Conservation (phyloP, 1,140 invertebrate species). For the Zaprionus kolodkinae region DNA sequence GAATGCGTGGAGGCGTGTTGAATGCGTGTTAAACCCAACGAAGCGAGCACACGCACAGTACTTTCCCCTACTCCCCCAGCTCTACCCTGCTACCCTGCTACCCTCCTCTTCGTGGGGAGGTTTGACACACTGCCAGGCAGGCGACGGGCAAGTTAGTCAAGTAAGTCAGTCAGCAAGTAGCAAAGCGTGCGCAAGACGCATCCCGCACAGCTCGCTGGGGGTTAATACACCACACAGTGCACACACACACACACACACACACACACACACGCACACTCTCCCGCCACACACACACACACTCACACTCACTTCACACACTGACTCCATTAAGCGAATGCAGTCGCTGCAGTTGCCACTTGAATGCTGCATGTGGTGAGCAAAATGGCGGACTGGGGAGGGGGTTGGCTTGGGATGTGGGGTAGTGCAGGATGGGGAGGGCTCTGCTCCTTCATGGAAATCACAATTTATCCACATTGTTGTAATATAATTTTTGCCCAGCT, state of each 20-base stretch:
- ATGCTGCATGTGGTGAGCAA: constrained; percentile 50
- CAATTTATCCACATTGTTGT: constrained; percentile 81
- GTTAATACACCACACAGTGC: constrained; percentile 34
- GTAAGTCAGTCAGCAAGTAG: constrained; percentile 58
- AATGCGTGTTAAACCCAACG: constrained; percentile 74
- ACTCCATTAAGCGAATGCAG: constrained; percentile 55
- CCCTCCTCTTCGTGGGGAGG: background rate
- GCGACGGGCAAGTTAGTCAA: constrained; percentile 41
- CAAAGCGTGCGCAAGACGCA: constrained; percentile 55
- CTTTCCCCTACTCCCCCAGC: constrained; percentile 36
- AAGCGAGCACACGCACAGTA: constrained; percentile 70
- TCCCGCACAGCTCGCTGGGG: constrained; percentile 41
- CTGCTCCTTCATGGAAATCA: constrained; percentile 72
- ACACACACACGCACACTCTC: constrained; percentile 41
- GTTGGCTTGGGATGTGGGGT: background rate
- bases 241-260: constrained; percentile 21
- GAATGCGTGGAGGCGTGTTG: constrained; percentile 45
- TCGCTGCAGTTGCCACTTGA: constrained; percentile 54
- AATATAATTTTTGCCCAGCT: constrained; percentile 77
- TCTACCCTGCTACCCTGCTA: background rate
- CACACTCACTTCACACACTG: constrained; percentile 45
- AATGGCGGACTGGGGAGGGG: background rate
- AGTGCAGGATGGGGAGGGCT: background rate
- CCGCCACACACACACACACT: constrained; percentile 46
- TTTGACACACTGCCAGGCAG: constrained; percentile 53